Conservation (phyloP, 2,113 vertebrate genomes). For the Pholis gunnellus region DNA sequence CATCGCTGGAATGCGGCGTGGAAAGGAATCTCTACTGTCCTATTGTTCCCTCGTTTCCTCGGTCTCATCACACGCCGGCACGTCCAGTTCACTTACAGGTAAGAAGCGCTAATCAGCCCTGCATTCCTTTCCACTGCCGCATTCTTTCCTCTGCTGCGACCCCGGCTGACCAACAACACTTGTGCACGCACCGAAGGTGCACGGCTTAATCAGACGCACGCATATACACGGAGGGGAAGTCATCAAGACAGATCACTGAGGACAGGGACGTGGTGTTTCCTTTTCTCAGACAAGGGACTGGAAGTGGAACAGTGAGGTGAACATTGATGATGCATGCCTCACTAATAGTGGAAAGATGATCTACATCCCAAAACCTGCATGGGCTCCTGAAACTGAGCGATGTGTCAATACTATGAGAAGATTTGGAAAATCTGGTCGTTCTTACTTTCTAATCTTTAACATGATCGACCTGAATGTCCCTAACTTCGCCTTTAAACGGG, state of each 20-base stretch:
- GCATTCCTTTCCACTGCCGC: constrained; percentile 75
- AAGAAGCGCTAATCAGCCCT: constrained; percentile 80
- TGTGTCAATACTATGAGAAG: neutral
- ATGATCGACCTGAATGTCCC: neutral
- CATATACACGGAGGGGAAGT: constrained; percentile 50
- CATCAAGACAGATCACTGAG: constrained; percentile 59
- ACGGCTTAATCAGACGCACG: constrained; percentile 21
- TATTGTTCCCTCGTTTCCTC: constrained; percentile 98
- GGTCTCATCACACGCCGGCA: constrained; percentile 82
- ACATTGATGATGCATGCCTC: constrained; percentile 6
- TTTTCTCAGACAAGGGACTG: constrained; percentile 39
- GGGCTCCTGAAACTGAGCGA: neutral
- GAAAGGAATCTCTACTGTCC: constrained; percentile 99
- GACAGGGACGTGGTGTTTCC: constrained; percentile 61
- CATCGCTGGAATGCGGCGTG: constrained; percentile 89
- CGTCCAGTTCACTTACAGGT: constrained; percentile 83
- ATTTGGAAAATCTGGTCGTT: neutral
- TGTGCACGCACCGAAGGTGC: constrained; percentile 40
- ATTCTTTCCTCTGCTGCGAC: constrained; percentile 76
- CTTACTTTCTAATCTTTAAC: neutral
- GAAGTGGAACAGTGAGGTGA: constrained; percentile 12
- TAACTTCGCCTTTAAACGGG: neutral
- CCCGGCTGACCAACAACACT: constrained; percentile 66
- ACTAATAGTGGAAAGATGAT: neutral
- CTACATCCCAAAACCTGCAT: neutral